Conservation (phyloP, 37 sponge, comb jelly and placozoan species). For the Bolinopsis microptera region DNA sequence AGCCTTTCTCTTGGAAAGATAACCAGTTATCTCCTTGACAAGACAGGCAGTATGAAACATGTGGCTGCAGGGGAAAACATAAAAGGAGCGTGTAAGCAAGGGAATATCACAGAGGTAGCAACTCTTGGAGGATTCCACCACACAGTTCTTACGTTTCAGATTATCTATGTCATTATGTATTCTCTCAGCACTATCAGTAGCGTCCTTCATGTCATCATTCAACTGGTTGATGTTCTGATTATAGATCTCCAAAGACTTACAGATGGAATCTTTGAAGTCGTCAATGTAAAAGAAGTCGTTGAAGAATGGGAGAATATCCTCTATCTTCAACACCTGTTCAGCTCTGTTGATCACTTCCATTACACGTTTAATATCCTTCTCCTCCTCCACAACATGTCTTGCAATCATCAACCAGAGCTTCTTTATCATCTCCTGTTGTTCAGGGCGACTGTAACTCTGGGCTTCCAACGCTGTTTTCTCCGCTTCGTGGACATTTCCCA, state of each 20-base stretch:
- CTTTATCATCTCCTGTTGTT: constrained; percentile 75
- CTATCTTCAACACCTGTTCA: constrained; percentile 81
- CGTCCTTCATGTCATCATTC: constrained; percentile 86
- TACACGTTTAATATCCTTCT: constrained; percentile 78
- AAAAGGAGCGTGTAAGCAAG: constrained; percentile 82
- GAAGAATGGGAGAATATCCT: constrained; percentile 96
- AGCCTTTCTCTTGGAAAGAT: constrained; percentile 3
- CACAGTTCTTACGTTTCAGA: constrained; percentile 74
- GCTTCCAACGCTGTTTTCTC: constrained; percentile 70
- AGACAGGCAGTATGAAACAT: constrained; percentile 93
- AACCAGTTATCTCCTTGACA: constrained; percentile 57
- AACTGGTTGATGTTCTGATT: constrained; percentile 83
- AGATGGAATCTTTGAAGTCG: constrained; percentile 96
- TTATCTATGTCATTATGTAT: constrained; percentile 83
- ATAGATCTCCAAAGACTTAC: constrained; percentile 85
- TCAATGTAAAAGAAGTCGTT: constrained; percentile 91
- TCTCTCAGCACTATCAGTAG: constrained; percentile 86
- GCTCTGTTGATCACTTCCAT: constrained; percentile 81
- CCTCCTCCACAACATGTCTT: constrained; percentile 80
- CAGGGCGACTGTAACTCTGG: constrained; percentile 40
- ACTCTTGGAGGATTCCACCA: constrained; percentile 70
- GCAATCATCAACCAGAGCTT: constrained; percentile 94
- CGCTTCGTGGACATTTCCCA: constrained; percentile 78
- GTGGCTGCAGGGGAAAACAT: constrained; percentile 94
- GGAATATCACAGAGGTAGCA: constrained; percentile 82